A percentile compares a stretch with the other conserved stretches of the same genome.
phyloP scores from a whole-genome alignment of 1,140 invertebrate species.

The Anastrepha obliqua region DNA sequence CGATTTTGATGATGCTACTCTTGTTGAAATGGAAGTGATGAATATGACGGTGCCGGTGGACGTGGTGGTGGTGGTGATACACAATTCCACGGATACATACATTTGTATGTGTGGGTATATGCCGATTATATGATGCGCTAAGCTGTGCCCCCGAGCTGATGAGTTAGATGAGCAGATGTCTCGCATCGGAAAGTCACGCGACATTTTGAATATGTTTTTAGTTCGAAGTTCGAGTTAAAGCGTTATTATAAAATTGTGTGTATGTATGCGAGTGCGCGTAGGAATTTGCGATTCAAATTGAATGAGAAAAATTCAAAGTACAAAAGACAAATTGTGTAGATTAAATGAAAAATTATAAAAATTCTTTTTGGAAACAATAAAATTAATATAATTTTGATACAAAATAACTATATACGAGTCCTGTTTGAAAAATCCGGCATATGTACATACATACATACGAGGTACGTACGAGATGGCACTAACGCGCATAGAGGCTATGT shows the following conservation, averaged over 20 bases:
- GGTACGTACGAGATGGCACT: too few relatives aligned
- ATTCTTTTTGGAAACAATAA: background rate
- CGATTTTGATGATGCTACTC: slow-evolving; percentile 2
- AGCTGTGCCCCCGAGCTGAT: slow-evolving; percentile 38
- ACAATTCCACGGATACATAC: background rate
- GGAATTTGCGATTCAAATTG: background rate
- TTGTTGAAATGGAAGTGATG: slow-evolving; percentile 12
- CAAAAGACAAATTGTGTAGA: too few relatives aligned
- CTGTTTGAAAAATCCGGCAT: too few relatives aligned
- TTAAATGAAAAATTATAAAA: background rate
- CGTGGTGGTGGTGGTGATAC: background rate
- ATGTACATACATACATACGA: too few relatives aligned
- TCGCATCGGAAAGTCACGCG: slow-evolving; percentile 7
- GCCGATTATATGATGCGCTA: background rate
- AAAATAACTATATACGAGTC: too few relatives aligned
- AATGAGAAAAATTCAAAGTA: background rate
- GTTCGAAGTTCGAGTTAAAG: too few relatives aligned
- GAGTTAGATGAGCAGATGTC: slow-evolving; percentile 40
- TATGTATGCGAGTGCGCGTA: background rate
- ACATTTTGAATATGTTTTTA: slow-evolving; percentile 34
- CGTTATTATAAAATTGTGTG: background rate
- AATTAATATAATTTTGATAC: background rate
- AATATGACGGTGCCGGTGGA: background rate
- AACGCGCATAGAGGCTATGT: too few relatives aligned
- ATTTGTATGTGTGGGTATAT: background rate